Evolutionary conservation across 1,140 invertebrate species (phyloP), one percentile per base, ranked within the genome.

Genomic region (Carcinoscorpius rotundicauda): DNA sequence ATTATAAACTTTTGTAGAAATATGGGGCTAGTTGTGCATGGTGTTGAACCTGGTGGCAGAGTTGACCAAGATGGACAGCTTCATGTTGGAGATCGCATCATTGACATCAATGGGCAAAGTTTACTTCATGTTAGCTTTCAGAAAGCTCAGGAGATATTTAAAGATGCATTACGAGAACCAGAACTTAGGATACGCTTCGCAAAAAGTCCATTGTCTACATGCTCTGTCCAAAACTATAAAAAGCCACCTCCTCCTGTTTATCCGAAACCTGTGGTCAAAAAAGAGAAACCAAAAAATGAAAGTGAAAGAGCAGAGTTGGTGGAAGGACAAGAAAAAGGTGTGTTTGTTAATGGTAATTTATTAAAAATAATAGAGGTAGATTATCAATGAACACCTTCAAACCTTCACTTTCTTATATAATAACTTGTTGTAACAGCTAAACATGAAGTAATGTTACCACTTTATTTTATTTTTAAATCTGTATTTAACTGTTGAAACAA

Each of bases 91-190:
- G 93, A 95, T 78, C 83, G 85, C 64, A 93, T 96, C 63, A 80
- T 93, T 3, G 88, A 90, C 75, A 93, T 96, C 71, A 95, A 96
- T 76, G 88, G 87, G 3, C 81, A 84, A 61, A 85, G 84, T 75
- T 77, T 95, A 5, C 73, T 85, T 6, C 81, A 84, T 71, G 82
- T 89, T 71, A 84, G 83, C 6, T 90, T 87, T 71, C 78, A 82
- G 56, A 75, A 73, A 73, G 87, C 89, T 11, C 87, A 91, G 79
- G 87, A 88, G 66, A 84, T 90, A 63, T 90, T 92, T 75, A 79
- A 85, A 65, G 81, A 85, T 60, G 87, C 87, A 57, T 79, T 89
- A 68, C 80, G 82, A 63, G 80, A 81, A 57, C 79, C 82, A 3
- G 84, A 88, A 74, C 78, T 89, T 52, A 75, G 81, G 65, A 77